Evolutionary conservation across 2,113 vertebrate species (phyloP), one percentile per base, ranked within the genome.

Genomic region (Psittacus erithacus): DNA sequence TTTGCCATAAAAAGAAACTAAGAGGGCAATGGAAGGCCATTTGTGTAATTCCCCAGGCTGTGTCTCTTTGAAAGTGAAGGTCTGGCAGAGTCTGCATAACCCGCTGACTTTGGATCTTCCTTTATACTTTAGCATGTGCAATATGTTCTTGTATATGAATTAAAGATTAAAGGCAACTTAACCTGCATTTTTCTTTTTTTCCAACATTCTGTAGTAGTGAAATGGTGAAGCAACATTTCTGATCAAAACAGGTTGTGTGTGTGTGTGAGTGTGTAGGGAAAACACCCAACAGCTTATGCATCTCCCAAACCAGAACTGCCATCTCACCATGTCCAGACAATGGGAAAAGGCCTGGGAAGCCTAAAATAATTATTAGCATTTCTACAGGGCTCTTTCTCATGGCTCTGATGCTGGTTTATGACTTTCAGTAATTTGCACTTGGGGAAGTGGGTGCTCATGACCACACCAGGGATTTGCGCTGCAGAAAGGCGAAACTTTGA

Each of bases 21-120:
- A 96, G 97, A 98, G 98, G 98, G 97, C 98, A 97, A 95, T 94
- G 96, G 97, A 97, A 98, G 98, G 97, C 98, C 97, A 98, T 98
- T 97, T 87, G 85, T 95, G 79, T 49, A 91, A 97, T 97, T 98
- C 98, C 98, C 97, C 97, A 97, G 98, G 98, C 98, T 98, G 96
- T 83, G 97, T 97, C 95, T 98, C 98, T 98, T 98, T 98, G 98
- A 98, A 98, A 97, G 96, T n/a, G 96, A 94, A 96, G 96, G 97
- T 93, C 97, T 98, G 97, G 97, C 70, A 73, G 95, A 95, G 96
- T 80, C 97, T 97, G 97, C 95, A 74, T 89, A 97, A 97, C 97
- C 97, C 67, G 81, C 96, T 97, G 98, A 94, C 95, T 96, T 95
- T 38, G 96, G 97, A 93, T 91, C 97, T 97, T 93, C 95, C 94